Percentiles rank a stretch among this genome's conserved stretches.
Conservation (phyloP, 1,140 invertebrate genomes). For the Battus philenor region DNA sequence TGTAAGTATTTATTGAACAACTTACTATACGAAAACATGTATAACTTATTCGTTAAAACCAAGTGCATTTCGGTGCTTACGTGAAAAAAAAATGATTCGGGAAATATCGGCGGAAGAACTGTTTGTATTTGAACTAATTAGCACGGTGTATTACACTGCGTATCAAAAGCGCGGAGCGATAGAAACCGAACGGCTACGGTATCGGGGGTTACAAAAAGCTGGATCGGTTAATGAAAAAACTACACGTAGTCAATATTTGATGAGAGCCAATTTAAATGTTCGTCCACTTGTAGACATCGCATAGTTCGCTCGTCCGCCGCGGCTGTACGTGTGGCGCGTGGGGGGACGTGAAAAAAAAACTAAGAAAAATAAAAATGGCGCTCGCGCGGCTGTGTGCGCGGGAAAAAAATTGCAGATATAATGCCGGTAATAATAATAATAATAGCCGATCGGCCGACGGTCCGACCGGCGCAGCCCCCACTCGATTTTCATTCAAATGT, state of each 20-base stretch:
- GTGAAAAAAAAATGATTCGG: too few species aligned
- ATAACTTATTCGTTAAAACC: too few species aligned
- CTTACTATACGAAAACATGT: too few species aligned
- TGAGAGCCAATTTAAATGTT: slow-evolving; percentile 75
- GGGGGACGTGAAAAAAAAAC: slow-evolving; percentile 48
- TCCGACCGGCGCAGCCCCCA: slow-evolving; percentile 50
- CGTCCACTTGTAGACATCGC: slow-evolving; percentile 74
- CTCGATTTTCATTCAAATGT: slow-evolving; percentile 74
- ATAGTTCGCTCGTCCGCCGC: slow-evolving; percentile 55
- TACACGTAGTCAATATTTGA: slow-evolving; percentile 74
- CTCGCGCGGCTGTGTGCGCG: slow-evolving; percentile 52
- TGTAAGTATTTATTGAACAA: too few species aligned
- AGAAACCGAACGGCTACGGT: slow-evolving; percentile 53
- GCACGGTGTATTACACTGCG: slow-evolving; percentile 14
- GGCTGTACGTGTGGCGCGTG: slow-evolving; percentile 33
- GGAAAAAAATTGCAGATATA: slow-evolving; percentile 73
- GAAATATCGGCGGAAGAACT: too few species aligned
- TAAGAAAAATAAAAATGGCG: slow-evolving; percentile 69
- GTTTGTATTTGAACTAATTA: slow-evolving; percentile 13
- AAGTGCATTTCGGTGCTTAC: too few species aligned
- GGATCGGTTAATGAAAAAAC: slow-evolving; percentile 70
- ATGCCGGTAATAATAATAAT: slow-evolving; percentile 75
- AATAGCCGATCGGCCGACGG: slow-evolving; percentile 64
- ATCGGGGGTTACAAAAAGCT: slow-evolving; percentile 54
- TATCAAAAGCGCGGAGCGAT: slow-evolving; percentile 52